These are phyloP conservation scores for Cabera pusaria DNA, from an alignment of 2,888 invertebrate genomes.

Conservation along the genomic window DNA sequence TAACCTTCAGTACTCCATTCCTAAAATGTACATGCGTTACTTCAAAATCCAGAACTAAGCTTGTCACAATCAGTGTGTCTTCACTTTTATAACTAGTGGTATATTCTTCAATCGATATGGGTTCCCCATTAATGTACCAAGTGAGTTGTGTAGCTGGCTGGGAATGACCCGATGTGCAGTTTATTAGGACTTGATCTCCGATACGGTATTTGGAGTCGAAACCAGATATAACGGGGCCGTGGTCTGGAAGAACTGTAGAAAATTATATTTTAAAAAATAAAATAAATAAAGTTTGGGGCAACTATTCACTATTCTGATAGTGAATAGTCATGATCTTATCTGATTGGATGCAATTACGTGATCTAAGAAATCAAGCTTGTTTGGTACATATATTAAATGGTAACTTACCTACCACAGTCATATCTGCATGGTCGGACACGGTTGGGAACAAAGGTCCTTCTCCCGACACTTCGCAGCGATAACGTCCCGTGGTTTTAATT, in stretches of 20 bases:
- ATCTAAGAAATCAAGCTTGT: too few relatives aligned
- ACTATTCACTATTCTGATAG: too few relatives aligned
- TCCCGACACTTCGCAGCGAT: constrained; percentile 89
- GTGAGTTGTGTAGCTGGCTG: constrained; percentile 89
- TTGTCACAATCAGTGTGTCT: constrained; percentile 86
- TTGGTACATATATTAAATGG: too few relatives aligned
- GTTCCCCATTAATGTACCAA: constrained; percentile 93
- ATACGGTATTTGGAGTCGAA: constrained; percentile 88
- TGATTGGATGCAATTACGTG: too few relatives aligned
- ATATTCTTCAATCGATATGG: constrained; percentile 64
- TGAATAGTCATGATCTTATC: too few relatives aligned
- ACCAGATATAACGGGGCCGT: constrained; percentile 88
- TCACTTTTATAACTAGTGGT: constrained; percentile 60
- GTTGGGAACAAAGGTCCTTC: constrained; percentile 89
- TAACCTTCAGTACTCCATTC: constrained; percentile 89
- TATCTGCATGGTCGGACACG: constrained; percentile 86
- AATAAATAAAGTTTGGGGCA: too few relatives aligned
- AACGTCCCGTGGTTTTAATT: constrained; percentile 85
- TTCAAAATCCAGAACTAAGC: constrained; percentile 87
- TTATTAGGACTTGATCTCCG: constrained; percentile 88
- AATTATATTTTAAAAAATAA: too few relatives aligned
- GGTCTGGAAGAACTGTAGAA: constrained; percentile 87
- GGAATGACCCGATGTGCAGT: constrained; percentile 90
- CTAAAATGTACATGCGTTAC: constrained; percentile 88
- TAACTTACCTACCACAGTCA: constrained; percentile 86